These are phyloP conservation scores for Zaprionus ornatus DNA, from an alignment of 1,140 invertebrate species.

Conservation along the genomic window DNA sequence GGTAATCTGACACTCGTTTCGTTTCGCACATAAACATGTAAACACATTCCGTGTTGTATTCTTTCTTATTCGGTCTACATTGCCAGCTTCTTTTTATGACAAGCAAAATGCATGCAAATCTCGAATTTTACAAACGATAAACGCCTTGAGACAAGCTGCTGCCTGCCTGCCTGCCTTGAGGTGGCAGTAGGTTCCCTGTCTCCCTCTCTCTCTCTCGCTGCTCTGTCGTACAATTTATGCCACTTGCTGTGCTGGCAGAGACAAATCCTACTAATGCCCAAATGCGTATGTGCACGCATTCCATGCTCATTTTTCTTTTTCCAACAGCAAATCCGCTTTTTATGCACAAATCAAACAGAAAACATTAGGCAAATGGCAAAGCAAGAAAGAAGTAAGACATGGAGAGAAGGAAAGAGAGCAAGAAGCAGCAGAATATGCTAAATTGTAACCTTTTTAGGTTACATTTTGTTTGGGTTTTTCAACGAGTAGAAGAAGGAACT, in stretches of 20 bases:
- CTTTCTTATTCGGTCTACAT: slow-evolving; percentile 4
- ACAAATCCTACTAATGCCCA: slow-evolving; percentile 74
- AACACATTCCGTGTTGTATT: slow-evolving; percentile 59
- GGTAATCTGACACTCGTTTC: slow-evolving; percentile 68
- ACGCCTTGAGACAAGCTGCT: slow-evolving; percentile 79
- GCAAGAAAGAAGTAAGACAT: background rate
- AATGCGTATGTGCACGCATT: slow-evolving; percentile 71
- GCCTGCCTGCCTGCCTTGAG: background rate
- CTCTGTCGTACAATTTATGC: slow-evolving; percentile 67
- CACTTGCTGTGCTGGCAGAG: slow-evolving; percentile 49
- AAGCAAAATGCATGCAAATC: slow-evolving; percentile 80
- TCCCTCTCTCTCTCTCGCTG: background rate
- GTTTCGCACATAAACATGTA: slow-evolving; percentile 70
- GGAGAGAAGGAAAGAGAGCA: slow-evolving; percentile 10
- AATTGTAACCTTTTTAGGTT: slow-evolving; percentile 49
- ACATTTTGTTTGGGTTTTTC: slow-evolving; percentile 5
- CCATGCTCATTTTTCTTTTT: slow-evolving; percentile 69
- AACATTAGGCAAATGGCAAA: slow-evolving; percentile 35
- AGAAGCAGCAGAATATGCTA: slow-evolving; percentile 27
- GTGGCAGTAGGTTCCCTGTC: background rate
- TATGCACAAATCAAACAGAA: slow-evolving; percentile 72
- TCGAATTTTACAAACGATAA: slow-evolving; percentile 82
- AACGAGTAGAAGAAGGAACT: background rate
- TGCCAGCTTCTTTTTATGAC: slow-evolving; percentile 66
- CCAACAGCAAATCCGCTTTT: slow-evolving; percentile 43